Percentiles rank a stretch among this genome's conserved stretches.
These are phyloP conservation scores for Drosophila hamatofila DNA, from an alignment of 2,888 invertebrate species.

Conservation along the genomic window DNA sequence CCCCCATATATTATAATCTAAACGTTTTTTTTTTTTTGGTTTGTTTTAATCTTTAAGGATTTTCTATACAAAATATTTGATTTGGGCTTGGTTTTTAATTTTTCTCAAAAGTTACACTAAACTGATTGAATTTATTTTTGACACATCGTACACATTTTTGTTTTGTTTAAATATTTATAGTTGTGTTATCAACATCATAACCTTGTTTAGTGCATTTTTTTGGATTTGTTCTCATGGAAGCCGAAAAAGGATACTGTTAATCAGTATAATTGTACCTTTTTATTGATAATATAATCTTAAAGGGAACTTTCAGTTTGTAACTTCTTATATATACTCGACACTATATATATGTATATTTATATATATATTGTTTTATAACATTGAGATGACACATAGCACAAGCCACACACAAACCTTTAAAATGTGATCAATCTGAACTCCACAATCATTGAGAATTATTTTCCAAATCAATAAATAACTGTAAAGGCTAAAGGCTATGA, in stretches of 20 bases:
- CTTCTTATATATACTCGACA: slow-evolving; percentile 19
- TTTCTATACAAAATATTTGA: slow-evolving; percentile 76
- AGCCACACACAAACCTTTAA: slow-evolving; percentile 49
- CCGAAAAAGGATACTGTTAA: slow-evolving; percentile 43
- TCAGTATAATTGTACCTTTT: slow-evolving; percentile 28
- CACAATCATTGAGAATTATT: slow-evolving; percentile 58
- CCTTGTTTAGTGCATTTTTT: slow-evolving; percentile 49
- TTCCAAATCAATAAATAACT: slow-evolving; percentile 32
- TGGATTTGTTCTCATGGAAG: slow-evolving; percentile 52
- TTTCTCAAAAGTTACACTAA: slow-evolving; percentile 68
- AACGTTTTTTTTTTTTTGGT: slow-evolving; percentile 37
- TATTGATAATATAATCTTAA: slow-evolving; percentile 28
- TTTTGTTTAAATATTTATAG: slow-evolving; percentile 44
- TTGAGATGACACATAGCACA: slow-evolving; percentile 56
- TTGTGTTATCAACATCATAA: slow-evolving; percentile 42
- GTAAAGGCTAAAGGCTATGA: slow-evolving; percentile 7
- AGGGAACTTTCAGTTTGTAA: slow-evolving; percentile 25
- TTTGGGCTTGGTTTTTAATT: slow-evolving; percentile 54
- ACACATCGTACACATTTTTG: slow-evolving; percentile 78
- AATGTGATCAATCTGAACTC: slow-evolving; percentile 23
- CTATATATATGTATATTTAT: background rate
- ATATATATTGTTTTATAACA: slow-evolving; percentile 38
- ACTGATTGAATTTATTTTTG: slow-evolving; percentile 81
- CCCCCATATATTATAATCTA: slow-evolving; percentile 46
- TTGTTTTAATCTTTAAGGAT: slow-evolving; percentile 56